Base-by-base conservation (phyloP, 2,888 invertebrate species). In the Trisateles emortualis region DNA sequence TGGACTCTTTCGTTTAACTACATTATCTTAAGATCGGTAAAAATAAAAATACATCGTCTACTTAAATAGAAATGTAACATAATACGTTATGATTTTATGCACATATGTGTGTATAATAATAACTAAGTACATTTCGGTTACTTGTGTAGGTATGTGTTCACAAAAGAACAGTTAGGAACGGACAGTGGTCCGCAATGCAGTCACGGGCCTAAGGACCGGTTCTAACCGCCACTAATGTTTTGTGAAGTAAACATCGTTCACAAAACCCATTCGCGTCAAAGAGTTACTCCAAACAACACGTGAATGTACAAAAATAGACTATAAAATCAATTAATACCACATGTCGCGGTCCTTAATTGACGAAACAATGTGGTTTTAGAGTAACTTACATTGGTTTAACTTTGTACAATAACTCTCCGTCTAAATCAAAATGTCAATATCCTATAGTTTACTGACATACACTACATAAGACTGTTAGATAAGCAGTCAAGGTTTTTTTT, bases 401-500 rank as follows among this genome's bases (percentile, higher is more conserved):
- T 13, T 33, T 33, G 13, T 33, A 2, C 26, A 33, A 26, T 17
- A 43, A 24, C 14, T 33, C 22, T 22, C 22, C 13, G 13, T 22
- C 11, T 9, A 32, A 16, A 33, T 14, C 33, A 11, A 49, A n/a
- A 16, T 16, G n/a, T 35, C n/a, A 14, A 33, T 14, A 14, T 26
- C 33, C 24, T 16, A 16, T 35, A 35, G 35, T 35, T 24, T 35
- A 24, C 26, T 35, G 11, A 35, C 22, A 16, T 36, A n/a, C 10
- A 16, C 35, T n/a, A 11, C 24, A 44, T 24, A n/a, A 16, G n/a
- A 26, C 11, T 26, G 11, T 16, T 6, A 16, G 9, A 5, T 11
- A 16, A 42, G 16, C 63, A 78, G 58, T 55, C 38, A 53, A 52
- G 57, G 64, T 67, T 68, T 63, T 13, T 78, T 85, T 78, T 59